A percentile compares a stretch with the other conserved stretches of the same genome.
Conservation (phyloP, 1,140 invertebrate species). For the Temnothorax nylanderi region DNA sequence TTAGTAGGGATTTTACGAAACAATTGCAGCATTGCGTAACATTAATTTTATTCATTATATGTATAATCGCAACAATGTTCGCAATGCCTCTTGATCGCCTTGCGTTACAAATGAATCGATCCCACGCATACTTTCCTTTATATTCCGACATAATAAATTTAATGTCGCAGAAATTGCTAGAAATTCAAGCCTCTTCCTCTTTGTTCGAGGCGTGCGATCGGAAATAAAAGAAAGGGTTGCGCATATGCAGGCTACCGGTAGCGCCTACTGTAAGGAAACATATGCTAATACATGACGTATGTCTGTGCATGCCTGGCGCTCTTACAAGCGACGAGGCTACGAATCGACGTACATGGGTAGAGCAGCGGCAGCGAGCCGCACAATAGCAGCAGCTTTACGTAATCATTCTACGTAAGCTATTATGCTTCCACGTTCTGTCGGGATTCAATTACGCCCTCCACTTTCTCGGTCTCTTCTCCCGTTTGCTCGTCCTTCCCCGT, state of each 20-base stretch:
- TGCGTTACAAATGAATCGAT: conserved; percentile 15
- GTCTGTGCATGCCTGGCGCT: conserved; percentile 20
- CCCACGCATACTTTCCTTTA: not conserved
- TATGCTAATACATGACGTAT: conserved; percentile 59
- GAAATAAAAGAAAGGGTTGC: not conserved
- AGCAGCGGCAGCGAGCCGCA: conserved; percentile 56
- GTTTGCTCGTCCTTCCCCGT: conserved; percentile 32
- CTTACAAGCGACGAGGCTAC: conserved; percentile 46
- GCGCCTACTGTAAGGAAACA: conserved; percentile 22
- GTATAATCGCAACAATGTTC: not conserved
- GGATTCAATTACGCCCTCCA: conserved; percentile 75
- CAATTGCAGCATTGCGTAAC: conserved; percentile 3
- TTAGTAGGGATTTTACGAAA: not conserved
- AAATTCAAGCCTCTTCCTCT: not conserved
- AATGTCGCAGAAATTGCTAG: conserved; percentile 3
- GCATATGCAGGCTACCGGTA: not conserved
- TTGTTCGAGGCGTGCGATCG: not conserved
- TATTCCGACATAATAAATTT: not conserved
- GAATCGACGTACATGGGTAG: conserved; percentile 57
- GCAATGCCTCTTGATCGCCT: not conserved
- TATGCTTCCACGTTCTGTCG: conserved; percentile 68
- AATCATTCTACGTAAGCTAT: conserved; percentile 75
- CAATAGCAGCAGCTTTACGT: conserved; percentile 74
- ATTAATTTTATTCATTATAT: not conserved
- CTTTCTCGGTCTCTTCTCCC: conserved; percentile 51